Evolutionary conservation across 2,797 vertebrate genomes (phyloP), one percentile per base, ranked within the genome.

Genomic region (Forpus xanthops): DNA sequence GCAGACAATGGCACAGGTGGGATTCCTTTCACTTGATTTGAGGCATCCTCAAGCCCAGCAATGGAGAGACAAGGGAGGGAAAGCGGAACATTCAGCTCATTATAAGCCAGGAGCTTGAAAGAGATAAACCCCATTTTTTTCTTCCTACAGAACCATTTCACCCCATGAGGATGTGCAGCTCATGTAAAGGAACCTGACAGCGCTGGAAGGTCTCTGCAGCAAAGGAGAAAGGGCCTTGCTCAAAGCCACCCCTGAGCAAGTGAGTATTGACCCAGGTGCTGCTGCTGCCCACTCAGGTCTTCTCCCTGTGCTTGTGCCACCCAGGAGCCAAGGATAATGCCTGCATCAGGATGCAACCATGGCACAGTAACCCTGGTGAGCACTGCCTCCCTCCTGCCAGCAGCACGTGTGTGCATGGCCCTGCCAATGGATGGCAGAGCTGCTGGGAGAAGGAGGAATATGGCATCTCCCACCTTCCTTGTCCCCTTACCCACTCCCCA

Each of bases 1-100:
- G 67, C 64, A 62, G 42, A 27, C 0, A 27, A 19, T 0, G 0
- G 37, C 33, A 24, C 78, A 55, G 35, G 61, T 73, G 55, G 55
- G 55, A 60, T 35, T 79, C 15, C n/a, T 85, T 85, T 77, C 3
- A 1, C 11, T 25, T 70, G 58, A 35, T 74, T 83, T 83, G 31
- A 61, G 44, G 55, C 60, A 28, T 41, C 53, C 72, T 61, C 62
- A 68, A 42, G 28, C 20, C 49, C 58, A 73, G 17, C 41, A 84
- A 44, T 47, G 64, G n/a, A 68, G 1, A 78, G 31, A 18, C 52
- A 82, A 56, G 56, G 35, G 21, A 89, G 31, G 35, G 37, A n/a
- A 64, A 42, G 20, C 44, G 27, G 18, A 81, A 82, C 5, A 3
- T 42, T 61, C 37, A 65, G 23, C 33, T 64, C 8, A 4, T 30